These are phyloP conservation scores for Elaphurus davidianus DNA, from an alignment of 2,113 vertebrate genomes.

Conservation along the genomic window DNA sequence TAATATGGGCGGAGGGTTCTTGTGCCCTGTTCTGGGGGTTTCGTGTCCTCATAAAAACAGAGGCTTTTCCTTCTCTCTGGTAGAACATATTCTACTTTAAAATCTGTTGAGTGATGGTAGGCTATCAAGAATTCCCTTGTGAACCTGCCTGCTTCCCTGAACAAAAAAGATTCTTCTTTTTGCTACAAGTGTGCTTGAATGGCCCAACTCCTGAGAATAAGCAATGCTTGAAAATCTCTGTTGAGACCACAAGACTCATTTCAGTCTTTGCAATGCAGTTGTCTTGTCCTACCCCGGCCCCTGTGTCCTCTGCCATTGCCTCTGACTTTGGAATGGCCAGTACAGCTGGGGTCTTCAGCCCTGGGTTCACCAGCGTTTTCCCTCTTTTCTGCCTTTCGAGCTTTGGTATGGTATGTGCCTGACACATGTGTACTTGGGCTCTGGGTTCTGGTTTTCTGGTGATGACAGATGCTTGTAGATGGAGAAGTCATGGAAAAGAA, in stretches of 20 bases:
- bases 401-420: background rate
- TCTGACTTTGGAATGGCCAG: background rate
- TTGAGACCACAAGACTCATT: conserved; percentile 1
- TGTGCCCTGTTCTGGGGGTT: background rate
- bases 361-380: background rate
- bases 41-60: background rate
- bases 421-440: rapidly evolving
- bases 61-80: conserved; percentile 10
- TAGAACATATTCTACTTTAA: background rate
- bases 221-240: background rate
- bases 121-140: background rate
- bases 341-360: background rate
- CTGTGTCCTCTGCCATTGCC: background rate
- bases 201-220: conserved; percentile 56
- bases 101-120: background rate
- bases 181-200: conserved; percentile 41
- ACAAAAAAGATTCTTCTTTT: conserved; percentile 21
- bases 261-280: conserved; percentile 33
- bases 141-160: background rate
- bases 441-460: rapidly evolving
- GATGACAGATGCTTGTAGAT: background rate
- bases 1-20: background rate
- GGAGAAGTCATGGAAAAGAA: conserved; percentile 14
- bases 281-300: background rate
- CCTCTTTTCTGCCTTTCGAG: background rate